Evolutionary conservation across 1,140 invertebrate species (phyloP), one percentile per base, ranked within the genome.

Genomic region (Potamilus streckersoni): DNA sequence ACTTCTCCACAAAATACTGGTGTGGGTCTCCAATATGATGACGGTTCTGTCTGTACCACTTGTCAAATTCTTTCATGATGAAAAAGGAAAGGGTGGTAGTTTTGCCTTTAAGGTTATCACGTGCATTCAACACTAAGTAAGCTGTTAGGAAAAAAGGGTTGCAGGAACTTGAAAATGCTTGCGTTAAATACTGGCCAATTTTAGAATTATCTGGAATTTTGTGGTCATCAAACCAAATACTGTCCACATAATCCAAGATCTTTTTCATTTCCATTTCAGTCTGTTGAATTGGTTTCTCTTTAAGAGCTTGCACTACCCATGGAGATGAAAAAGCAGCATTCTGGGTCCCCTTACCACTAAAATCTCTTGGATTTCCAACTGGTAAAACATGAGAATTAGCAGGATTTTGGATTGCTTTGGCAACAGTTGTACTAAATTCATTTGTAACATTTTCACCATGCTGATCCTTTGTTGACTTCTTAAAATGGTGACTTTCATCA

Each of bases 21-120:
- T 74, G 66, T 49, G 71, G 62, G 15, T 78, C n/a, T 55, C 59
- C 71, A 31, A 55, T 17, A 17, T 27, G 27, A n/a, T 71, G 72
- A 8, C 76, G 69, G 66, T 73, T 73, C 23, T 57, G 72, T 31
- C 79, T 76, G 19, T 74, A 74, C 85, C 85, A 88, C 60, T 79
- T 80, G 23, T 84, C 79, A 81, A 88, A 87, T 59, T 86, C 82
- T 75, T 81, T 85, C 73, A 84, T 74, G n/a, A 88, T 74, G 6
- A 63, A 31, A 72, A 80, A 88, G 27, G 84, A 73, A 20, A 86
- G 66, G 20, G 86, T 82, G 0, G 79, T 75, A 1, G 82, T 83
- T 78, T 88, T 88, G n/a, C 76, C 74, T n/a, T 72, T 66, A 55
- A 73, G 70, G 63, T 77, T 82, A 73, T 87, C 85, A 38, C 72